A percentile compares a stretch with the other conserved stretches of the same genome.
Evolutionary conservation across 2,113 vertebrate genomes (phyloP).

Genomic region (Vanacampus margaritifer): DNA sequence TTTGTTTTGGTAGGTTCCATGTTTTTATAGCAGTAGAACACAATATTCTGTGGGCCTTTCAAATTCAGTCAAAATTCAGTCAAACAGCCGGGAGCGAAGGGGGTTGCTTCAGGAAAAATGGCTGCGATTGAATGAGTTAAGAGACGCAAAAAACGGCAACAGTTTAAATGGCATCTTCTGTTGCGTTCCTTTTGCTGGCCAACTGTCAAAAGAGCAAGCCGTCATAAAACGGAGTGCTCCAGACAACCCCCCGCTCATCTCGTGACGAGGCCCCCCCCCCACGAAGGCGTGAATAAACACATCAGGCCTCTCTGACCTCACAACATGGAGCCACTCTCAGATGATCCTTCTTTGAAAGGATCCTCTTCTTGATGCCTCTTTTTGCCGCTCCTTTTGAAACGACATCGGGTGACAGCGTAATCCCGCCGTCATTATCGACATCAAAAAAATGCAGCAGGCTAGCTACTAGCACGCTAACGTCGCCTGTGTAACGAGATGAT

Average conservation of each 20-base stretch:
- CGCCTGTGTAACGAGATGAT: conserved; percentile 61
- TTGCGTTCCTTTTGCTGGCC: too few species aligned
- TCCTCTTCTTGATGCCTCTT: conserved; percentile 41
- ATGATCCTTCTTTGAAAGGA: conserved; percentile 41
- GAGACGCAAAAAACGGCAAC: too few species aligned
- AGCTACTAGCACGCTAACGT: conserved; percentile 22
- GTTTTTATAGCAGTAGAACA: too few species aligned
- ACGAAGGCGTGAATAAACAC: conserved; percentile 18
- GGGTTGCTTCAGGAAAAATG: too few species aligned
- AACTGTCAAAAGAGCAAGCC: too few species aligned
- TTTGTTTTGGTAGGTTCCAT: too few species aligned
- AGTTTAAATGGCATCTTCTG: too few species aligned
- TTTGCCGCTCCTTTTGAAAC: conserved; percentile 59
- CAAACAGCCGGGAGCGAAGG: too few species aligned
- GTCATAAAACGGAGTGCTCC: too few species aligned
- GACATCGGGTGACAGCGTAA: conserved; percentile 66
- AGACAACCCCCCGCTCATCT: neutral
- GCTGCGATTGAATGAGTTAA: too few species aligned
- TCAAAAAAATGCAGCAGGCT: conserved; percentile 23
- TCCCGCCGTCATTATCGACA: conserved; percentile 58
- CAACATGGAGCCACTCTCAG: conserved; percentile 32
- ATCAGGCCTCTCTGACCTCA: conserved; percentile 16
- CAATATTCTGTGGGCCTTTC: too few species aligned
- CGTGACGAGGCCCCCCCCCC: neutral
- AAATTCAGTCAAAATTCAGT: too few species aligned